These are phyloP conservation scores for Lagorchestes hirsutus DNA, from an alignment of 2,797 vertebrate genomes.

Conservation along the genomic window DNA sequence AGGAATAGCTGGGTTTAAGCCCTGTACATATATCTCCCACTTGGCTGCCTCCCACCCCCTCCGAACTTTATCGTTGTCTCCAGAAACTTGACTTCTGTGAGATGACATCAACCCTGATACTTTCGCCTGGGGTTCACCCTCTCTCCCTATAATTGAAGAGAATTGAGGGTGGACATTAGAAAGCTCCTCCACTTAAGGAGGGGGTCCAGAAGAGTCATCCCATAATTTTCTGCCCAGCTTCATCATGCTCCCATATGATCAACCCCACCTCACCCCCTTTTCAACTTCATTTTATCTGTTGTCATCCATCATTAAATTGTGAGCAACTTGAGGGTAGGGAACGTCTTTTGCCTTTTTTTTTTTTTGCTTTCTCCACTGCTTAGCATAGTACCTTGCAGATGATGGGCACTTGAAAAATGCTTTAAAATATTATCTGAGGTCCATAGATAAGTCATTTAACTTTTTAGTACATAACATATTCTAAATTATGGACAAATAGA, in stretches of 20 bases:
- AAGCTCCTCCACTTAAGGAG: neutral
- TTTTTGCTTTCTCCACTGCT: neutral
- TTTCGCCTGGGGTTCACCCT: neutral
- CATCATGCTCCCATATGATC: neutral
- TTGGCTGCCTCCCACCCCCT: neutral
- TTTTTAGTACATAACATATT: neutral
- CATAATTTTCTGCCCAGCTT: neutral
- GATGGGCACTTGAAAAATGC: neutral
- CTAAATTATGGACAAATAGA: neutral
- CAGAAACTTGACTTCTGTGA: neutral
- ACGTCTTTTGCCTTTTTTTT: neutral
- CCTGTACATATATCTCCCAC: neutral
- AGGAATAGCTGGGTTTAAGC: neutral
- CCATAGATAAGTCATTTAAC: neutral
- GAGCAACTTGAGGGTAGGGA: neutral
- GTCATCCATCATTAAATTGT: neutral
- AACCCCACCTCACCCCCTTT: neutral
- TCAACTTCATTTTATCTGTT: neutral
- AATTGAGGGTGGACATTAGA: neutral
- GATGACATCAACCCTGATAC: neutral
- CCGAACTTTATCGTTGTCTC: neutral
- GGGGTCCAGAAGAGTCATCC: neutral
- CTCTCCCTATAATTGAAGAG: neutral
- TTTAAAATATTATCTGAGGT: neutral
- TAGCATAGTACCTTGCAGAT: neutral